Percentiles rank a stretch among this genome's conserved stretches.
phyloP scores from a whole-genome alignment of 2,888 invertebrate species.

The Opisthograptis luteolata region DNA sequence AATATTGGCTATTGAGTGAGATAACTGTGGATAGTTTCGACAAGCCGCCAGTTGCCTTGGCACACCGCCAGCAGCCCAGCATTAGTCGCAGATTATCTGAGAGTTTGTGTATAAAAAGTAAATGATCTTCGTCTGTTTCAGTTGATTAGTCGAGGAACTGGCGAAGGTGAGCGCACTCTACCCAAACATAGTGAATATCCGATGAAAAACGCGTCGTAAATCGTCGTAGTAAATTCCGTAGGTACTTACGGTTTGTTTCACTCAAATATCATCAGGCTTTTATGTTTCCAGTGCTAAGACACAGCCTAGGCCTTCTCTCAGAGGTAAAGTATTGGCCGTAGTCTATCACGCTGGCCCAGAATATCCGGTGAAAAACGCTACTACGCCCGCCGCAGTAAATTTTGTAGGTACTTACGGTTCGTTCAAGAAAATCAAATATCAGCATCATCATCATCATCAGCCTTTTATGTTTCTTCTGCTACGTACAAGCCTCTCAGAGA shows the following conservation, averaged over 20 bases:
- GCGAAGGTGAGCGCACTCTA: slow-evolving; percentile 30
- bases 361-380: too few relatives aligned
- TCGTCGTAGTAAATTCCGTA: slow-evolving; percentile 19
- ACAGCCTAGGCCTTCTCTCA: too few relatives aligned
- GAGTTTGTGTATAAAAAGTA: slow-evolving; percentile 12
- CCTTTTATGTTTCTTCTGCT: too few relatives aligned
- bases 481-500: too few relatives aligned
- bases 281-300: too few relatives aligned
- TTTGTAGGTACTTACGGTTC: too few relatives aligned
- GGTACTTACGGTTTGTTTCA: neutral
- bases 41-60: slow-evolving; percentile 16
- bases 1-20: slow-evolving; percentile 10
- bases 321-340: too few relatives aligned
- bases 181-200: slow-evolving; percentile 22
- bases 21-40: neutral
- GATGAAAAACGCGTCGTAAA: slow-evolving; percentile 11
- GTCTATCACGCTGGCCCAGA: too few relatives aligned
- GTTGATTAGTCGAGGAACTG: slow-evolving; percentile 22
- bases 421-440: too few relatives aligned
- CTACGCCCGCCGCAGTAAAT: too few relatives aligned
- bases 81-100: slow-evolving; percentile 3
- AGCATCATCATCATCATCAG: too few relatives aligned
- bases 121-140: slow-evolving; percentile 24
- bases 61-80: slow-evolving; percentile 15
- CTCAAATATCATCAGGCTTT: too few relatives aligned